These are phyloP conservation scores for Stictonetta naevosa DNA, from an alignment of 2,113 vertebrate species.

Conservation along the genomic window DNA sequence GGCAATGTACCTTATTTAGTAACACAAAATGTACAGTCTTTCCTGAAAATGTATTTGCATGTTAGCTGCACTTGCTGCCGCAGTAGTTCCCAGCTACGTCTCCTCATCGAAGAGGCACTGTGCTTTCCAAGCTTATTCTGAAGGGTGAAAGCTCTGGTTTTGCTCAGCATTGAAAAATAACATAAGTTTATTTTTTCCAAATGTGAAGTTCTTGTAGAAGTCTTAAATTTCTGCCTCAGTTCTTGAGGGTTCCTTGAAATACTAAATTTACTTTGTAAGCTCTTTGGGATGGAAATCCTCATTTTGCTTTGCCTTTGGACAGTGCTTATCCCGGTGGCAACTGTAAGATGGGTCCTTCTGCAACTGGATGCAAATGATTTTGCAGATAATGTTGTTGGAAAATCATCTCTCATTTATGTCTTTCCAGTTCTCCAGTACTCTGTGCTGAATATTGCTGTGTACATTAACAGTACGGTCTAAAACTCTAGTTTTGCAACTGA, in stretches of 20 bases:
- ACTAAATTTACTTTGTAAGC: background rate
- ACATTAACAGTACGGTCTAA: background rate
- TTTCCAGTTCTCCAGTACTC: background rate
- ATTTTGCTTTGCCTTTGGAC: background rate
- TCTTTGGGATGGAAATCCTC: background rate
- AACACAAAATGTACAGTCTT: background rate
- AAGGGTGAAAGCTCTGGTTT: background rate
- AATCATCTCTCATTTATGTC: background rate
- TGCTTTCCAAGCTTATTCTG: background rate
- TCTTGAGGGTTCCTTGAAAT: background rate
- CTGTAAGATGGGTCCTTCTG: background rate
- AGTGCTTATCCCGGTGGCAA: background rate
- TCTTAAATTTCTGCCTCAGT: background rate
- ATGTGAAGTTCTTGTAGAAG: background rate
- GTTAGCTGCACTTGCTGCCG: background rate
- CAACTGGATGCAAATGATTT: background rate
- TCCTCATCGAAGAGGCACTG: background rate
- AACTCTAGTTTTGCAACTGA: background rate
- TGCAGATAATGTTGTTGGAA: background rate
- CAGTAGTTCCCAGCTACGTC: background rate
- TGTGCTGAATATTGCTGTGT: background rate
- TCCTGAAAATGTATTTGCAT: background rate
- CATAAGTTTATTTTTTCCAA: background rate
- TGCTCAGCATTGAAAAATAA: background rate
- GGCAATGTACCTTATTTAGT: background rate